Base-by-base conservation (phyloP, 2,797 vertebrate species). In the Salmo trutta region DNA sequence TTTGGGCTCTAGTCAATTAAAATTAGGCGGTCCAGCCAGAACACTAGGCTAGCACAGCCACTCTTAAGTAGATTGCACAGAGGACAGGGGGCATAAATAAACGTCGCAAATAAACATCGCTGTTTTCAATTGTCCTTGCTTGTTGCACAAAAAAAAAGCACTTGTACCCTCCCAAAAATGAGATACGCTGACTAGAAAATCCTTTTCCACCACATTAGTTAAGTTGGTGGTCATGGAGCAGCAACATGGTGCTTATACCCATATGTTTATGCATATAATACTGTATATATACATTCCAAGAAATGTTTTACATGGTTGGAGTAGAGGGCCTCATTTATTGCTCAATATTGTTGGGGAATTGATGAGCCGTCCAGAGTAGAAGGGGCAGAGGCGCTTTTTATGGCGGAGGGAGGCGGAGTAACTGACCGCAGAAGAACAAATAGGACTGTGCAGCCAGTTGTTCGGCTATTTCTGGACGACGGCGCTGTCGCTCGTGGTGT, bases 1-100 rank as follows among this genome's bases (percentile, higher is more conserved):
- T 41, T 41, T 47, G 8, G 41, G 41, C 41, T 47, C 41, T 47
- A 86, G 83, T 87, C 90, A 89, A 88, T 91, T 91, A 91, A 82
- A 85, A 84, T 83, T 85, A 77, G 71, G 77, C 83, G 86, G 66
- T 79, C 62, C 82, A 87, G 86, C 81, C 78, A 82, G 56, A 73
- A 74, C 41, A 47, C 41, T 47, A 47, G 10, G 41, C 41, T 14
- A 14, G 41, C 10, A 47, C 41, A 47, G 41, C 64, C 59, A 74
- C 84, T 82, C 80, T 83, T 83, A 83, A 81, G 73, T 71, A 84
- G 79, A 82, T 27, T 73, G 70, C 75, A 67, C 10, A 10, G 73
- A 78, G 77, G 75, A 66, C 24, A 70, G 51, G 56, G 77, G 33
- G 71, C 16, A 52, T 80, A 73, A 79, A 67, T 73, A 73, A 65